Evolutionary conservation across 2,888 invertebrate species (phyloP).

Genomic region (Callosobruchus maculatus): DNA sequence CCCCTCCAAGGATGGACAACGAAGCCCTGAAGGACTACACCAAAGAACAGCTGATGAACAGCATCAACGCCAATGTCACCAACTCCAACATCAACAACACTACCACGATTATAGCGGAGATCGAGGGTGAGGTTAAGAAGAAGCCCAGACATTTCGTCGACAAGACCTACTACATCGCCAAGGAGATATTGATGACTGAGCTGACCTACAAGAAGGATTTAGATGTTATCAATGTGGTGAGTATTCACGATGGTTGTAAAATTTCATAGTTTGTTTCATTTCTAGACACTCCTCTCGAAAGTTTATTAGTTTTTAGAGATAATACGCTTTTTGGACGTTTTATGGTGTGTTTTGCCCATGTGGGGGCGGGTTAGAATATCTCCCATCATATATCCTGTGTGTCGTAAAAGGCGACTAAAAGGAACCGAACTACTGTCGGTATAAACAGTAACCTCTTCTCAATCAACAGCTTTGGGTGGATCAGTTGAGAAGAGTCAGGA

Average conservation of each 20-base stretch:
- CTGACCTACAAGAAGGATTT: constrained; percentile 92
- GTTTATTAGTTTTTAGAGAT: no score
- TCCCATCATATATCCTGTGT: no score
- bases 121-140: constrained; percentile 47
- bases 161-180: constrained; percentile 78
- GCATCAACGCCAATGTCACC: constrained; percentile 40
- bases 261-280: no score
- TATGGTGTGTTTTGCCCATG: no score
- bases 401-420: no score
- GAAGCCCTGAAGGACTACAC: constrained; percentile 37
- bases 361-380: no score
- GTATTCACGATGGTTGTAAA: constrained; percentile 41
- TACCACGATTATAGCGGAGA: constrained; percentile 47
- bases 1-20: constrained; percentile 25
- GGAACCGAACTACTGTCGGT: no score
- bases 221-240: constrained; percentile 84
- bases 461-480: no score
- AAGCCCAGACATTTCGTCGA: constrained; percentile 48
- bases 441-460: no score
- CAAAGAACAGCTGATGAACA: constrained; percentile 45
- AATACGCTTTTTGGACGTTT: no score
- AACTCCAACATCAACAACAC: constrained; percentile 26
- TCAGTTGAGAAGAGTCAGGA: no score
- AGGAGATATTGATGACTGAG: constrained; percentile 94
- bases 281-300: no score